phyloP scores from a whole-genome alignment of 2,888 invertebrate genomes.

The Cephalotes varians region DNA sequence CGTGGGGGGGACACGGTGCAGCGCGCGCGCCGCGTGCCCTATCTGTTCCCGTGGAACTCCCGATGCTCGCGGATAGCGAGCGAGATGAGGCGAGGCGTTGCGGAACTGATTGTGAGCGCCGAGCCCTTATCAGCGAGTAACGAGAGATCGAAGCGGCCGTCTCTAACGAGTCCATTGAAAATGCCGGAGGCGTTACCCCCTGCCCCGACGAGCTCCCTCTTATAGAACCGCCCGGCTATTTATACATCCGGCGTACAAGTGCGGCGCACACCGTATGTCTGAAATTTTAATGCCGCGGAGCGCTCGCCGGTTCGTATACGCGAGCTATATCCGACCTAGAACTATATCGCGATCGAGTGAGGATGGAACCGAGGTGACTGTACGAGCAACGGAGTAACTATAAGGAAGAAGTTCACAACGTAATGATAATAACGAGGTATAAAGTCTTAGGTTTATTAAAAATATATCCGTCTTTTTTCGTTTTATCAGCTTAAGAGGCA shows the following conservation, averaged over 20 bases:
- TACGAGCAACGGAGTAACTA: background rate
- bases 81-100: background rate
- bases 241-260: slow-evolving; percentile 33
- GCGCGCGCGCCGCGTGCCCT: slow-evolving; percentile 21
- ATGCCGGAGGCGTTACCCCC: slow-evolving; percentile 31
- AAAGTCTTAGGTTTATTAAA: background rate
- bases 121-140: slow-evolving; percentile 39
- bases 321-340: slow-evolving; percentile 53
- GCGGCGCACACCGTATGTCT: background rate
- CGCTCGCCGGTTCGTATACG: slow-evolving; percentile 13
- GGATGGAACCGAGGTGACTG: background rate
- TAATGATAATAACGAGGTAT: background rate
- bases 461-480: no score
- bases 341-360: slow-evolving; percentile 37
- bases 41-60: slow-evolving; percentile 9
- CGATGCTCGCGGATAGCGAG: background rate
- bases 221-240: slow-evolving; percentile 37
- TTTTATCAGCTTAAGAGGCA: background rate
- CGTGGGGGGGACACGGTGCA: background rate
- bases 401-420: background rate
- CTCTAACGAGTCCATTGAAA: slow-evolving; percentile 47
- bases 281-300: slow-evolving; percentile 43
- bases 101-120: no score
- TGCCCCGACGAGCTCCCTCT: background rate
- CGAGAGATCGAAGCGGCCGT: slow-evolving; percentile 31